A percentile compares a stretch with the other conserved stretches of the same genome.
Conservation (phyloP, 2,888 invertebrate genomes). For the Spilarctia lutea region DNA sequence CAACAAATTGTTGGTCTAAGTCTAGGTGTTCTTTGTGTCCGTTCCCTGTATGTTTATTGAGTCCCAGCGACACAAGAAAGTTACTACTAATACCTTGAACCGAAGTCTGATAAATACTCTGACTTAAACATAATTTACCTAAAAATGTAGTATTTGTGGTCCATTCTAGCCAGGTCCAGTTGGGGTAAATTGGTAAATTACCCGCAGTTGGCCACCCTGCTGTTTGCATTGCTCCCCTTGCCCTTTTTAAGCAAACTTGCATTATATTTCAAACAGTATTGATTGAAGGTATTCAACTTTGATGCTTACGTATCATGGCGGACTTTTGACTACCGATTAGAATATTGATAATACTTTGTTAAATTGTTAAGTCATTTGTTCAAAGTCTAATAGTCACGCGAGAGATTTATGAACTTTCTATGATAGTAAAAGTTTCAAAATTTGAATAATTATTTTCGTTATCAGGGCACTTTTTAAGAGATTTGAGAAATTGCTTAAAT, state of each 20-base stretch:
- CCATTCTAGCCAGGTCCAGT: slow-evolving; percentile 48
- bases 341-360: neutral
- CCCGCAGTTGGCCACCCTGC: slow-evolving; percentile 68
- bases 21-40: too few relatives aligned
- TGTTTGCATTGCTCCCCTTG: slow-evolving; percentile 71
- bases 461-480: neutral
- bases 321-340: neutral
- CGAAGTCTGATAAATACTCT: neutral
- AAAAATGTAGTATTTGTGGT: slow-evolving; percentile 27
- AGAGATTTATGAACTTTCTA: neutral
- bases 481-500: too few relatives aligned
- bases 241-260: slow-evolving; percentile 70
- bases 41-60: too few relatives aligned
- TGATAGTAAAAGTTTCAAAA: neutral
- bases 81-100: too few relatives aligned
- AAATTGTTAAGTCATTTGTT: too few relatives aligned
- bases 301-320: slow-evolving; percentile 28
- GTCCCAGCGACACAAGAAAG: too few relatives aligned
- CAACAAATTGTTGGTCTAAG: too few relatives aligned
- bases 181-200: slow-evolving; percentile 80
- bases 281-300: slow-evolving; percentile 67
- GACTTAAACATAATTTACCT: neutral
- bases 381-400: too few relatives aligned
- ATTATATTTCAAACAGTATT: slow-evolving; percentile 66
- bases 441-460: neutral